phyloP scores from a whole-genome alignment of 2,113 vertebrate genomes.

The Hirundichthys speculiger region DNA sequence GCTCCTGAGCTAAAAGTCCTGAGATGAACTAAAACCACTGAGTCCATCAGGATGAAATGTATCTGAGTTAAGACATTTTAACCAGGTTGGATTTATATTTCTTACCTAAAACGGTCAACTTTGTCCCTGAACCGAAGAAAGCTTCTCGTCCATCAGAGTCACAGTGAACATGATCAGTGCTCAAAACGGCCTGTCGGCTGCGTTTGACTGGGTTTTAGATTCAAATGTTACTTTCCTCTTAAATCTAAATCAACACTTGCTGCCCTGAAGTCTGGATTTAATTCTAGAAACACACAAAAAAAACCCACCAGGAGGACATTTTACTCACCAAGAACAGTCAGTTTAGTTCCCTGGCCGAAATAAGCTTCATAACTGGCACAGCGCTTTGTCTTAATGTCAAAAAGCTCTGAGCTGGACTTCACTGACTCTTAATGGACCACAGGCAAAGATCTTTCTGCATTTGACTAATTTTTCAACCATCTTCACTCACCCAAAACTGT shows the following conservation, averaged over 20 bases:
- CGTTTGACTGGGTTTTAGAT: neutral
- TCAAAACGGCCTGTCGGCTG: neutral
- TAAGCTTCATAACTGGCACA: slow-evolving; percentile 53
- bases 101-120: slow-evolving; percentile 26
- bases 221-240: neutral
- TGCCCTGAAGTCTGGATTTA: neutral
- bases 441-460: too few species aligned
- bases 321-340: slow-evolving; percentile 27
- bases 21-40: too few species aligned
- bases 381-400: slow-evolving; percentile 24
- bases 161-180: slow-evolving; percentile 15
- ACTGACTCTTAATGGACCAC: neutral
- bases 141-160: neutral
- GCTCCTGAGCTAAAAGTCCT: too few species aligned
- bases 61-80: neutral
- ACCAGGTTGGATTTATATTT: too few species aligned
- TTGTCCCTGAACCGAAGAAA: slow-evolving; percentile 22
- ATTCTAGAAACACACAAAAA: too few species aligned
- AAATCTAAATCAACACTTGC: too few species aligned
- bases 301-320: neutral
- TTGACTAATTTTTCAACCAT: too few species aligned
- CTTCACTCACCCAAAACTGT: slow-evolving; percentile 72
- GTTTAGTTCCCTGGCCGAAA: slow-evolving; percentile 56
- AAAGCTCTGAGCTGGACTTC: slow-evolving; percentile 4
- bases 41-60: too few species aligned